A percentile compares a stretch with the other conserved stretches of the same genome.
Conservation (phyloP, 2,797 vertebrate species). For the Hybognathus amarus region DNA sequence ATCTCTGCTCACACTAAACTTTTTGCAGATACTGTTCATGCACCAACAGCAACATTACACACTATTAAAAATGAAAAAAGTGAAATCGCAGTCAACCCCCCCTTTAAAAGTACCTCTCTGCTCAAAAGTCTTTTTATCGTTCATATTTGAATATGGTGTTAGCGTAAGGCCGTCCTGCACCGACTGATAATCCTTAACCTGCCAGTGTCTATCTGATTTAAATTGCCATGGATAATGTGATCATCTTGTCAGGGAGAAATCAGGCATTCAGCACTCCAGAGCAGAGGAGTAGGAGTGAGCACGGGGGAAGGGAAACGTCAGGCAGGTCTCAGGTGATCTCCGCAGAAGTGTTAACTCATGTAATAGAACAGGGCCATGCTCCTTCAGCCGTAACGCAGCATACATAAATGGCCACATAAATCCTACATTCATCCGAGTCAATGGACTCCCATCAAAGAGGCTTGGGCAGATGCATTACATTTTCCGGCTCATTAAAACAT, state of each 20-base stretch:
- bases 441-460: slow-evolving; percentile 75
- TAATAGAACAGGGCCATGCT: slow-evolving; percentile 72
- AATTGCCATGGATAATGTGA: slow-evolving; percentile 65
- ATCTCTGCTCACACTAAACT: too few species aligned
- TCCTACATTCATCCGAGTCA: slow-evolving; percentile 71
- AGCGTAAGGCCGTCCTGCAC: slow-evolving; percentile 45
- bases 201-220: slow-evolving; percentile 58
- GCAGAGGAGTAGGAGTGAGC: slow-evolving; percentile 52
- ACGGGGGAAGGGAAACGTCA: slow-evolving; percentile 54
- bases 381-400: slow-evolving; percentile 66
- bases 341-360: slow-evolving; percentile 69
- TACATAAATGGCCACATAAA: slow-evolving; percentile 73
- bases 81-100: too few species aligned
- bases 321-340: slow-evolving; percentile 71
- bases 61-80: too few species aligned
- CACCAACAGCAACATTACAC: too few species aligned
- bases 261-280: slow-evolving; percentile 39
- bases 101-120: slow-evolving; percentile 15
- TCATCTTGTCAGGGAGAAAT: slow-evolving; percentile 55
- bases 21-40: too few species aligned
- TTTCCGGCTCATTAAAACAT: slow-evolving; percentile 79
- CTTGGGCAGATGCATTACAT: slow-evolving; percentile 76
- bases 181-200: slow-evolving; percentile 63
- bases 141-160: slow-evolving; percentile 29
- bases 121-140: slow-evolving; percentile 11